Evolutionary conservation across 2,888 invertebrate species (phyloP).

Genomic region (Tiliacea citrago): DNA sequence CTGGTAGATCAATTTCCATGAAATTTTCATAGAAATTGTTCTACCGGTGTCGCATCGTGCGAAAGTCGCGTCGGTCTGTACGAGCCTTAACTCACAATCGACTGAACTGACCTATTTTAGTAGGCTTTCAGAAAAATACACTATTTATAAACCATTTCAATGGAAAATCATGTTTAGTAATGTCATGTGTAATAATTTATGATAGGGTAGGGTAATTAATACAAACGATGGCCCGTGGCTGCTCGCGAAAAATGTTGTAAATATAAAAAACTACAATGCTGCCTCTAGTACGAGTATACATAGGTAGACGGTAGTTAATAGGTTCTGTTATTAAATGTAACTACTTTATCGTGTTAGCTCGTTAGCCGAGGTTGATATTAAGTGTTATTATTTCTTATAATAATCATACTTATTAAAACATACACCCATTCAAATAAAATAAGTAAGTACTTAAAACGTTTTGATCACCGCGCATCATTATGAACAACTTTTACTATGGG

Average conservation of each 20-base stretch:
- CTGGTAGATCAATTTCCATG: too few relatives aligned
- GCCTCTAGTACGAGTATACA: background rate
- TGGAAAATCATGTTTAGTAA: slow-evolving; percentile 41
- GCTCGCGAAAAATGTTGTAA: slow-evolving; percentile 26
- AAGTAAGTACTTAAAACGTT: too few relatives aligned
- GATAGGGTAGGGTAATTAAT: slow-evolving; percentile 45
- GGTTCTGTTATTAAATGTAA: slow-evolving; percentile 3
- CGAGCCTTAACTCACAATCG: slow-evolving; percentile 7
- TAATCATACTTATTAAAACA: background rate
- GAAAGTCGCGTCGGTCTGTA: too few relatives aligned
- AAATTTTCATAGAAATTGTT: too few relatives aligned
- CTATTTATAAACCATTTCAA: slow-evolving; percentile 41
- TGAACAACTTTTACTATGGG: too few relatives aligned
- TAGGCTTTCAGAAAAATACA: slow-evolving; percentile 40
- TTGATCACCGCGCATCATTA: too few relatives aligned
- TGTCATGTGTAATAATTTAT: slow-evolving; percentile 53
- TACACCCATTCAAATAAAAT: background rate
- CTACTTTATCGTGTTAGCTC: slow-evolving; percentile 20
- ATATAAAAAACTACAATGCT: background rate
- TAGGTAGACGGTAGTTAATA: slow-evolving; percentile 29
- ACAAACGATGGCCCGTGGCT: slow-evolving; percentile 26
- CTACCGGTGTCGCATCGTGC: too few relatives aligned
- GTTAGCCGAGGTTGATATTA: slow-evolving; percentile 20
- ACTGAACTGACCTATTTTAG: slow-evolving; percentile 36
- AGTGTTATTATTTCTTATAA: slow-evolving; percentile 15